These are phyloP conservation scores for Platysternon megacephalum DNA, from an alignment of 2,113 vertebrate species.

Conservation along the genomic window DNA sequence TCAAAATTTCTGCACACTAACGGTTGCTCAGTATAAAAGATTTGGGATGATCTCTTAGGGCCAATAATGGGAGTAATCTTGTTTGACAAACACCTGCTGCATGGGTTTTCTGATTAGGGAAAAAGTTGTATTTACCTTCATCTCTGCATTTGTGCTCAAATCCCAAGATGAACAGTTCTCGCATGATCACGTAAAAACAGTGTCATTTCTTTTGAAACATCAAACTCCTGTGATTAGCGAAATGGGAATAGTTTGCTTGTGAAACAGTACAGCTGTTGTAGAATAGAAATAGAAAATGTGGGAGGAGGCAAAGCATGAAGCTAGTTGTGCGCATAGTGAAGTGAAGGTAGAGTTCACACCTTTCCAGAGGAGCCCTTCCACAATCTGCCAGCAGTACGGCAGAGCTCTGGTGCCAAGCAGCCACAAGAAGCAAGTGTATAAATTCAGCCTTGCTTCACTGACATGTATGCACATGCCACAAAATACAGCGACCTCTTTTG, in stretches of 20 bases:
- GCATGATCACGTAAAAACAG: neutral
- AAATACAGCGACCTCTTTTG: neutral
- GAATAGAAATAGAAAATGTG: neutral
- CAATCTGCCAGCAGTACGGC: neutral
- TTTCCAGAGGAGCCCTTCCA: neutral
- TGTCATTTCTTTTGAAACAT: neutral
- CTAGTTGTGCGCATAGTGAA: neutral
- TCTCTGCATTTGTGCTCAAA: neutral
- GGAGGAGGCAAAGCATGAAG: neutral
- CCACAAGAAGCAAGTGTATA: neutral
- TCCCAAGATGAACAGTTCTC: neutral
- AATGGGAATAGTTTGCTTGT: neutral
- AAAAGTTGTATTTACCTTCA: neutral
- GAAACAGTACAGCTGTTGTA: neutral
- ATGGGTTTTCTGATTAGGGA: neutral
- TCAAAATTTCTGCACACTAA: neutral
- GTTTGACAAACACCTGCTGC: neutral
- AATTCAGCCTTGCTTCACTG: fast-evolving
- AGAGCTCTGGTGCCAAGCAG: too few species aligned
- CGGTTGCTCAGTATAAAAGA: neutral
- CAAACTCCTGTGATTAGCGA: neutral
- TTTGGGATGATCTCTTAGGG: neutral
- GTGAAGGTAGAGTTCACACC: neutral
- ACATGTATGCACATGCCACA: neutral
- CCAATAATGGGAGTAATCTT: neutral